These are phyloP conservation scores for Galeopterus variegatus DNA, from an alignment of 2,113 vertebrate species.

Conservation along the genomic window DNA sequence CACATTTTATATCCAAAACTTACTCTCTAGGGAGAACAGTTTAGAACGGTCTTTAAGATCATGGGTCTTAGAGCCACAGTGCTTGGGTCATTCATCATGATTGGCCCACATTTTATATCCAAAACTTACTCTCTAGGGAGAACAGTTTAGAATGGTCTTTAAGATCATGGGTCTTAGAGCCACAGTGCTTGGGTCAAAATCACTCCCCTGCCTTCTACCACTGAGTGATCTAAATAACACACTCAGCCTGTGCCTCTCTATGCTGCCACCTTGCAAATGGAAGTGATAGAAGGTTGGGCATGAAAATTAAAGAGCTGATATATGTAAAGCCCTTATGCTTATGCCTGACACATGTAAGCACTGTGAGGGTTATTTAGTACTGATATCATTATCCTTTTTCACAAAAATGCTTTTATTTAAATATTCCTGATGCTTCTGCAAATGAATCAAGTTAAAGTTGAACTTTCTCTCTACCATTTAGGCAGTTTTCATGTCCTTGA, in stretches of 20 bases:
- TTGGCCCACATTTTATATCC: not conserved
- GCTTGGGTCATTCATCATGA: too few species aligned
- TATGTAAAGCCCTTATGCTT: not conserved
- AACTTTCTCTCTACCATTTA: not conserved
- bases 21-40: not conserved
- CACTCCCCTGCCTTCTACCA: fast-evolving
- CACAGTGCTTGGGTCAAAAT: too few species aligned
- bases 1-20: not conserved
- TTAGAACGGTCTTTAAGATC: not conserved
- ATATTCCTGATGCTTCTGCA: not conserved
- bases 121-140: not conserved
- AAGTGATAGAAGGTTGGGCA: fast-evolving
- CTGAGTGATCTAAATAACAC: not conserved
- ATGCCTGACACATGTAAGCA: too few species aligned
- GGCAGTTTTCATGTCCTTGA: not conserved
- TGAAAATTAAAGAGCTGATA: too few species aligned
- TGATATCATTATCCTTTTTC: not conserved
- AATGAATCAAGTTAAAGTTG: not conserved
- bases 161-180: too few species aligned
- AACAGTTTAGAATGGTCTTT: not conserved
- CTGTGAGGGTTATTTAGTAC: not conserved
- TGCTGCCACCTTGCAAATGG: not conserved
- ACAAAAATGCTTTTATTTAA: not conserved
- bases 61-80: too few species aligned
- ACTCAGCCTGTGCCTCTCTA: not conserved